phyloP scores from a whole-genome alignment of 2,113 vertebrate species.

The Petrocephalus microphthalmus region DNA sequence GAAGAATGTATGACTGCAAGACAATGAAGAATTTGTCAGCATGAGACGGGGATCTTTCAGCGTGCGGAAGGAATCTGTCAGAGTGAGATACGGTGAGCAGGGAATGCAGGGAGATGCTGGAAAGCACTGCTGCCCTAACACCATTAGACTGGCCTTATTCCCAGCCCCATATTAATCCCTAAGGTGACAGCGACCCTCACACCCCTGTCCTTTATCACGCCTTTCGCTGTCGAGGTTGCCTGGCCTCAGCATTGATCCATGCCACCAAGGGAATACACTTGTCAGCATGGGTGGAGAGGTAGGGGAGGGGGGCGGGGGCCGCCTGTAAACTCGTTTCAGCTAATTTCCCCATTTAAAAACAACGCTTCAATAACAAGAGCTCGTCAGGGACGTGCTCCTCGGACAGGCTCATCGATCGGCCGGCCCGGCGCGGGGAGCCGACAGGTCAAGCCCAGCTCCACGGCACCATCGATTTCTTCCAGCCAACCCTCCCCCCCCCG shows the following conservation, averaged over 20 bases:
- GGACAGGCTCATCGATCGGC: conserved; percentile 3
- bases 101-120: not conserved
- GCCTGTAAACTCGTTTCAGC: conserved; percentile 2
- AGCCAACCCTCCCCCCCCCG: not conserved
- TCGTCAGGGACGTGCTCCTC: not conserved
- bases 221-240: not conserved
- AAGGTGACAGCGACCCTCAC: conserved; percentile 11
- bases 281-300: not conserved
- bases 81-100: not conserved
- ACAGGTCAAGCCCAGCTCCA: not conserved
- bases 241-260: conserved; percentile 10
- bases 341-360: conserved; percentile 17
- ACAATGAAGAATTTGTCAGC: not conserved
- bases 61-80: not conserved
- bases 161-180: not conserved
- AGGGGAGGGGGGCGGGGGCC: not conserved
- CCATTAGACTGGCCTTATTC: not conserved
- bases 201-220: conserved; percentile 12
- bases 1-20: not conserved
- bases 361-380: not conserved
- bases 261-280: conserved; percentile 6
- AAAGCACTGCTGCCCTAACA: not conserved
- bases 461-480: not conserved
- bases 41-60: not conserved
- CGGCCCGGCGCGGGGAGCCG: not conserved